Conservation (phyloP, 2,113 vertebrate species). For the Saccopteryx bilineata region DNA sequence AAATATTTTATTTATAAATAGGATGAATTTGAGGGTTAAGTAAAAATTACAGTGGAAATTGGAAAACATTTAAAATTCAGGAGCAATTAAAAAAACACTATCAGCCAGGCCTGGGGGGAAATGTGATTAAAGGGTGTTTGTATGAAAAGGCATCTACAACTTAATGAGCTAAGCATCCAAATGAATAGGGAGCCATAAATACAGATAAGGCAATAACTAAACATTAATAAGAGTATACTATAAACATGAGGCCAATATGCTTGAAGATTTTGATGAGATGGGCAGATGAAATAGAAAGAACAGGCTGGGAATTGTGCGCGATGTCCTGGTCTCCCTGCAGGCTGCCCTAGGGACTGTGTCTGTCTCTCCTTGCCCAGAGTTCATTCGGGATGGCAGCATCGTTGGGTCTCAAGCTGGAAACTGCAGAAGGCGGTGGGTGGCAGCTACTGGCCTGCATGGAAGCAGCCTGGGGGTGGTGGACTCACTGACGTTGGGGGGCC, state of each 20-base stretch:
- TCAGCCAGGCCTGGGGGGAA: not conserved
- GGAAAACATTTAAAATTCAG: slow-evolving; percentile 13
- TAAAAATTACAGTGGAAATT: slow-evolving; percentile 34
- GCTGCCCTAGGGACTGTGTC: not conserved
- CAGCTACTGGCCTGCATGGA: not conserved
- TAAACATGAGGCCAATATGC: not conserved
- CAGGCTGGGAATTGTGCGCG: not conserved
- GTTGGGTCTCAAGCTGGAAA: not conserved
- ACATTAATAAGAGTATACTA: not conserved
- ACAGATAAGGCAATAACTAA: not conserved
- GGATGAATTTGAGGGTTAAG: slow-evolving; percentile 25
- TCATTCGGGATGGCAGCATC: not conserved
- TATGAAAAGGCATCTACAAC: not conserved
- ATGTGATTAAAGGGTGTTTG: not conserved
- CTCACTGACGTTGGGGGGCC: too few species aligned
- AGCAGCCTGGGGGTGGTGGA: not conserved
- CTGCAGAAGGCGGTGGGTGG: not conserved
- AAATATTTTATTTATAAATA: slow-evolving; percentile 60
- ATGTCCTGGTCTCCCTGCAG: not conserved
- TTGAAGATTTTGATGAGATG: not conserved
- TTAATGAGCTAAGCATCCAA: slow-evolving; percentile 14
- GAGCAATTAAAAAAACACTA: slow-evolving; percentile 8
- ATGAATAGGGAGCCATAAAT: not conserved
- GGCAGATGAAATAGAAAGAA: not conserved
- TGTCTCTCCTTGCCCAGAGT: not conserved